These are phyloP conservation scores for Prosopocoilus inquinatus DNA, from an alignment of 2,888 invertebrate species.

Conservation along the genomic window DNA sequence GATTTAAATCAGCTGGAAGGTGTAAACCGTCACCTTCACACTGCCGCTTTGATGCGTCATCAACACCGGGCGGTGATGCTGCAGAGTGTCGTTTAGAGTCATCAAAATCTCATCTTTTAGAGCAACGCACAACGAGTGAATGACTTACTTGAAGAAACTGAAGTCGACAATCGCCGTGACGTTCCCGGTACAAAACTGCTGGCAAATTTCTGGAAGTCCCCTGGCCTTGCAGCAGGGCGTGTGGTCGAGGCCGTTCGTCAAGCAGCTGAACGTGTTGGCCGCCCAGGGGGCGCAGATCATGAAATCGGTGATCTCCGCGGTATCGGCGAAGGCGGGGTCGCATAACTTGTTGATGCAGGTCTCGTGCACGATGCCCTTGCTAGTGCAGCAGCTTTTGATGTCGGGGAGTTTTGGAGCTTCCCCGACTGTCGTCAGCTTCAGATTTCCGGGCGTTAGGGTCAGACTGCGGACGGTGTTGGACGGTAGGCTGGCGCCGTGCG, in stretches of 20 bases:
- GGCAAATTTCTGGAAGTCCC: slow-evolving; percentile 73
- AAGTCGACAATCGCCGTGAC: slow-evolving; percentile 71
- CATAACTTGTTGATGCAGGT: slow-evolving; percentile 77
- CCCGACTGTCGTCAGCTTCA: slow-evolving; percentile 57
- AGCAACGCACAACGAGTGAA: too few species aligned
- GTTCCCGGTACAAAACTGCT: slow-evolving; percentile 76
- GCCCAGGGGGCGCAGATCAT: slow-evolving; percentile 92
- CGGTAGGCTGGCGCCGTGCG: slow-evolving; percentile 74
- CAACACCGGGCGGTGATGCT: too few species aligned
- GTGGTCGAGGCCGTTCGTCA: slow-evolving; percentile 79
- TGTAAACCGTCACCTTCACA: too few species aligned
- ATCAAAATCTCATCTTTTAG: too few species aligned
- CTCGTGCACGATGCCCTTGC: slow-evolving; percentile 70
- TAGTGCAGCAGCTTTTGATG: slow-evolving; percentile 66
- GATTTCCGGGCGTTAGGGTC: slow-evolving; percentile 66
- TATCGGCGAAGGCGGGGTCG: slow-evolving; percentile 61
- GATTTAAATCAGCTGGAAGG: too few species aligned
- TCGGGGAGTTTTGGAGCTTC: slow-evolving; percentile 72
- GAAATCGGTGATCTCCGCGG: slow-evolving; percentile 68
- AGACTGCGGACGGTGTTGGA: slow-evolving; percentile 70
- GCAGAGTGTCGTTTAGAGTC: too few species aligned
- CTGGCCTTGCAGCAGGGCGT: slow-evolving; percentile 75
- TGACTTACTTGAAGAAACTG: slow-evolving; percentile 76
- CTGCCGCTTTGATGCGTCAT: too few species aligned
- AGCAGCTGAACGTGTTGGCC: slow-evolving; percentile 73